Conservation (phyloP, 1,140 invertebrate species). For the Drosophila aff. region DNA sequence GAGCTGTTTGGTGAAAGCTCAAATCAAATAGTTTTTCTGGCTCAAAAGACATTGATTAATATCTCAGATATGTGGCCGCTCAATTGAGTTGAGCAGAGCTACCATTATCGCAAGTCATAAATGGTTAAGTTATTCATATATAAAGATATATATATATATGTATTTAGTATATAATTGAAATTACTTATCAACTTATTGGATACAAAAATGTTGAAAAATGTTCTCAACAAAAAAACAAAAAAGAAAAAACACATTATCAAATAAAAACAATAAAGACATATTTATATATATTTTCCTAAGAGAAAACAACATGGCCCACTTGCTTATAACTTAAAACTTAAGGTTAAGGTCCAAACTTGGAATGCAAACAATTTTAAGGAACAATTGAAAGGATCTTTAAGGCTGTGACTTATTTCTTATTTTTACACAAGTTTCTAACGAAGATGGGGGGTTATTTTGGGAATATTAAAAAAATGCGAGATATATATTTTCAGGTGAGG, state of each 20-base stretch:
- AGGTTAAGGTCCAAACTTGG: background rate
- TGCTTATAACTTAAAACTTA: constrained; percentile 8
- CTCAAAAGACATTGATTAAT: background rate
- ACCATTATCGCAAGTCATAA: background rate
- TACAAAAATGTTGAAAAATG: constrained; percentile 28
- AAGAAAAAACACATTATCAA: constrained; percentile 18
- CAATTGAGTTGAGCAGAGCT: constrained; percentile 32
- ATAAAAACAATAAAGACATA: constrained; percentile 39
- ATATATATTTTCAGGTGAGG: background rate
- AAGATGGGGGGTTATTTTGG: background rate
- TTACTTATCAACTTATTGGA: constrained; percentile 38
- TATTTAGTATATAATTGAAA: constrained; percentile 37
- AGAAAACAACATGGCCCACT: constrained; percentile 32
- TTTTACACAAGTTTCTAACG: constrained; percentile 15
- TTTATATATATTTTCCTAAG: constrained; percentile 12
- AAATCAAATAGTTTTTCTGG: background rate
- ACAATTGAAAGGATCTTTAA: constrained; percentile 32
- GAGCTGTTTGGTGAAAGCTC: background rate
- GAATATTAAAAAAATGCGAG: constrained; percentile 12
- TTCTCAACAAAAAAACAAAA: constrained; percentile 21
- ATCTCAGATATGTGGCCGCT: constrained; percentile 6
- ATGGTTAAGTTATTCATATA: constrained; percentile 6
- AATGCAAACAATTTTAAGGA: constrained; percentile 29
- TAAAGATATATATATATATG: constrained; percentile 17
- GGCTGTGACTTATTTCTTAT: constrained; percentile 31